phyloP scores from a whole-genome alignment of 2,888 invertebrate genomes.

The Poecilus cupreus region DNA sequence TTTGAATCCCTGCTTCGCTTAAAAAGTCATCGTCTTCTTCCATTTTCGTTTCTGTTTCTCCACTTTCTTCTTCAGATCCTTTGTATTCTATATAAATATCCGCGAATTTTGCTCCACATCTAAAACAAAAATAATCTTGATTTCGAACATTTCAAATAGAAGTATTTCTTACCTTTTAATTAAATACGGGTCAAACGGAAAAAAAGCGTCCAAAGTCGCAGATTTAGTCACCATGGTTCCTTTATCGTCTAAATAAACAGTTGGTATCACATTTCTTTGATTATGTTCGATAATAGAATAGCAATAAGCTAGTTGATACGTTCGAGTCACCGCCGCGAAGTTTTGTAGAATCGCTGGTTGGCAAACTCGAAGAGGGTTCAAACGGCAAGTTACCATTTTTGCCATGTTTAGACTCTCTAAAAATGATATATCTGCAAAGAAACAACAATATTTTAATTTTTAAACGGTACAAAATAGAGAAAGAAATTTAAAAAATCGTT shows the following conservation, averaged over 20 bases:
- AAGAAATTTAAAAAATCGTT: no score
- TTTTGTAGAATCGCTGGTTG: slow-evolving; percentile 84
- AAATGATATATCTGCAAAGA: slow-evolving; percentile 83
- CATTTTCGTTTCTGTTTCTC: slow-evolving; percentile 54
- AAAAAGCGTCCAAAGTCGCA: slow-evolving; percentile 79
- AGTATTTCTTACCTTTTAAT: slow-evolving; percentile 78
- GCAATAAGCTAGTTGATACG: slow-evolving; percentile 94
- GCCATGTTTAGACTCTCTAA: slow-evolving; percentile 89
- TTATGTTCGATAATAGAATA: slow-evolving; percentile 93
- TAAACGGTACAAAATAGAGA: no score
- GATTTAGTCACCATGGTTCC: slow-evolving; percentile 69
- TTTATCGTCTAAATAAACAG: slow-evolving; percentile 75
- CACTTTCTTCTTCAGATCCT: slow-evolving; percentile 63
- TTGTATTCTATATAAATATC: slow-evolving; percentile 74
- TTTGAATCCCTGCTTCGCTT: slow-evolving; percentile 62
- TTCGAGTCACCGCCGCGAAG: slow-evolving; percentile 87
- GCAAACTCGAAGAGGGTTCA: slow-evolving; percentile 93
- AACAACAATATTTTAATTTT: no score
- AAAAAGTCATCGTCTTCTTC: slow-evolving; percentile 64
- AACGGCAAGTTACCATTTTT: slow-evolving; percentile 87
- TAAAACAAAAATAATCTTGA: slow-evolving; percentile 60
- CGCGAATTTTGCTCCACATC: slow-evolving; percentile 71
- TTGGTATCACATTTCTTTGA: slow-evolving; percentile 77
- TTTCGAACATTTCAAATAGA: neutral
- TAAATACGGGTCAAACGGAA: slow-evolving; percentile 93